phyloP scores from a whole-genome alignment of 1,140 invertebrate species.

The Adelges cooleyi region DNA sequence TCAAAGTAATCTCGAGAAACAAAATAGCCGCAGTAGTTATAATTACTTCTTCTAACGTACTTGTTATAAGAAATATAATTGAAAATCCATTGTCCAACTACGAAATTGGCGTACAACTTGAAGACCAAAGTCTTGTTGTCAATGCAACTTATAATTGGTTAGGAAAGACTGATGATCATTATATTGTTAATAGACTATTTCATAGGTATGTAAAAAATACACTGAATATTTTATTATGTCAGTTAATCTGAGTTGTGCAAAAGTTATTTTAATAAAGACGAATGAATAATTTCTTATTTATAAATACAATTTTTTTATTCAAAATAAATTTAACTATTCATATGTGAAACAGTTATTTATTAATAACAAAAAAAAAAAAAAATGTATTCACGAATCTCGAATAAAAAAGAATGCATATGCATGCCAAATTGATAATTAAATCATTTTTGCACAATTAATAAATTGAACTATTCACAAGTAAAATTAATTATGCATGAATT shows the following conservation, averaged over 20 bases:
- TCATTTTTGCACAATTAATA: too few relatives aligned
- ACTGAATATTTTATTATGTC: neutral
- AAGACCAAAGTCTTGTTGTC: constrained; percentile 85
- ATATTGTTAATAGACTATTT: constrained; percentile 70
- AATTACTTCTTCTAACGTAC: constrained; percentile 78
- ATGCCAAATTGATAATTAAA: too few relatives aligned
- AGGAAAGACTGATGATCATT: constrained; percentile 61
- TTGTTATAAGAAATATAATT: constrained; percentile 82
- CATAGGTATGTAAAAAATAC: constrained; percentile 45
- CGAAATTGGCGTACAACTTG: constrained; percentile 89
- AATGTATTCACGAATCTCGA: too few relatives aligned
- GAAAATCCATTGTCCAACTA: constrained; percentile 80
- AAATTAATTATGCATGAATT: too few relatives aligned
- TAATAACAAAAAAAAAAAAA: too few relatives aligned
- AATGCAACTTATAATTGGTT: constrained; percentile 93
- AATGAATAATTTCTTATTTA: too few relatives aligned
- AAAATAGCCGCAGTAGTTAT: constrained; percentile 81
- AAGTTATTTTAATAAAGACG: neutral
- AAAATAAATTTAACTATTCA: too few relatives aligned
- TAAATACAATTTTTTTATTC: too few relatives aligned
- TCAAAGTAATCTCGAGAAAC: constrained; percentile 71
- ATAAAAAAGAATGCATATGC: too few relatives aligned
- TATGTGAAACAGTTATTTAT: too few relatives aligned
- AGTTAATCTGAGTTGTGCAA: neutral
- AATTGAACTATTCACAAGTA: too few relatives aligned